Evolutionary conservation across 2,888 invertebrate species (phyloP).

Genomic region (Physocephala rufipes): DNA sequence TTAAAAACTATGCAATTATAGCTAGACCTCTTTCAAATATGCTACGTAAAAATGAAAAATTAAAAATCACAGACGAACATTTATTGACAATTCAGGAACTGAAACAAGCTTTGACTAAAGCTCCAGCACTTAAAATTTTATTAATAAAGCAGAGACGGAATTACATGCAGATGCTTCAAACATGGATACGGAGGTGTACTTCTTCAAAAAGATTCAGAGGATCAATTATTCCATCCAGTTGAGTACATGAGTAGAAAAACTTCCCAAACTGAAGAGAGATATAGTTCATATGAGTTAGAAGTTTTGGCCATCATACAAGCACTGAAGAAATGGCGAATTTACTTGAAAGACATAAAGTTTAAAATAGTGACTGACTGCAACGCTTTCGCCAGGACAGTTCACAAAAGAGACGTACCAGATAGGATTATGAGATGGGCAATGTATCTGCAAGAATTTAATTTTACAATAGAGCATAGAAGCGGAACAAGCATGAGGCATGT

Average conservation of each 20-base stretch:
- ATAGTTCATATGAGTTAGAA: conserved; percentile 52
- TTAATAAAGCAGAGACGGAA: conserved; percentile 31
- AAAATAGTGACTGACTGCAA: conserved; percentile 36
- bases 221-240: conserved; percentile 37
- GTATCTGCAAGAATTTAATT: conserved; percentile 22
- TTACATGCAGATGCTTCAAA: conserved; percentile 41
- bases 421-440: conserved; percentile 27
- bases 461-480: conserved; percentile 16
- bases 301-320: conserved; percentile 27
- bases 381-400: conserved; percentile 53
- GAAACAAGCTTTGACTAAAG: background rate
- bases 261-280: conserved; percentile 46
- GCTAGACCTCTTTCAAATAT: conserved; percentile 15
- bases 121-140: conserved; percentile 24
- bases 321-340: conserved; percentile 43
- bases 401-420: conserved; percentile 46
- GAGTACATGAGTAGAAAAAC: conserved; percentile 38
- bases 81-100: conserved; percentile 14
- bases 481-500: conserved; percentile 30
- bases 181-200: conserved; percentile 37
- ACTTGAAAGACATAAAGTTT: conserved; percentile 51
- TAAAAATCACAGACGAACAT: conserved; percentile 14
- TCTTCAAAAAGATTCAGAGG: conserved; percentile 1
- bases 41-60: conserved; percentile 1
- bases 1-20: conserved; percentile 5